A percentile compares a stretch with the other conserved stretches of the same genome.
Conservation (phyloP, 2,113 vertebrate genomes). For the Equus przewalskii region DNA sequence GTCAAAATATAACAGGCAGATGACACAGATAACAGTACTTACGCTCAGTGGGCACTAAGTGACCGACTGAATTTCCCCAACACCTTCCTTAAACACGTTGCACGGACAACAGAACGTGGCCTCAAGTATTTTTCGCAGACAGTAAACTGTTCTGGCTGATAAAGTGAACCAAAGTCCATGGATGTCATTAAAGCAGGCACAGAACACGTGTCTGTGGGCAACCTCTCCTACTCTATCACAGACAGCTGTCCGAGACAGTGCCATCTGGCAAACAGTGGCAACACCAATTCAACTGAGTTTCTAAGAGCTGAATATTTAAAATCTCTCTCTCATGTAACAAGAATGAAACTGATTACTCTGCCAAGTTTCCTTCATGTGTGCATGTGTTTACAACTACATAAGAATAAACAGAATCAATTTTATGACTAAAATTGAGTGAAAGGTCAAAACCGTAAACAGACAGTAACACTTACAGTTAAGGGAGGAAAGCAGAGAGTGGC, state of each 20-base stretch:
- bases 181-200: neutral
- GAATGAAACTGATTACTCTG: neutral
- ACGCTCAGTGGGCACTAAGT: neutral
- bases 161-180: neutral
- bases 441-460: conserved; percentile 82
- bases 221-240: neutral
- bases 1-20: neutral
- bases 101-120: accelerated
- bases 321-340: neutral
- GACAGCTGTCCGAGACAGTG: neutral
- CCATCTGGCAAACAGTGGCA: neutral
- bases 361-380: neutral
- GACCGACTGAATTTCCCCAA: neutral
- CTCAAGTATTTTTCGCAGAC: neutral
- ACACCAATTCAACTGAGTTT: neutral
- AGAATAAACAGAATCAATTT: conserved; percentile 31
- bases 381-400: neutral
- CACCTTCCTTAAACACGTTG: neutral
- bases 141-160: neutral
- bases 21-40: accelerated
- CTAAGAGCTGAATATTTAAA: neutral
- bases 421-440: conserved; percentile 57
- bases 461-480: conserved; percentile 77
- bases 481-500: conserved; percentile 71
- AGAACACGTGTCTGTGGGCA: neutral